Evolutionary conservation across 2,113 vertebrate species (phyloP).

Genomic region (Pimephales promelas): DNA sequence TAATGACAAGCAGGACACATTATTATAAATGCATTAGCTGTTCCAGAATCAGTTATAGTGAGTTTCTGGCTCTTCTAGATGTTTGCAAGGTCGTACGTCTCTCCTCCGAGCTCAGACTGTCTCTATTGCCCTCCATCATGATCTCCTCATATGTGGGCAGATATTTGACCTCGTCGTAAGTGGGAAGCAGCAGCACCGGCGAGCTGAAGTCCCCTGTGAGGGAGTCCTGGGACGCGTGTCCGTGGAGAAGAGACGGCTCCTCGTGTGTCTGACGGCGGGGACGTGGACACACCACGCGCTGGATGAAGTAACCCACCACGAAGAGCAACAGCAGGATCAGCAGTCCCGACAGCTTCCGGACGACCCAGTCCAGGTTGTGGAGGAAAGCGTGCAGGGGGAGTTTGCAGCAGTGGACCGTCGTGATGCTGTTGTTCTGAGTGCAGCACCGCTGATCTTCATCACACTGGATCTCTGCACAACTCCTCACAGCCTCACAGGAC

Average conservation of each 20-base stretch:
- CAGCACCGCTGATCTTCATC: slow-evolving; percentile 84
- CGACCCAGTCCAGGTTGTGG: slow-evolving; percentile 87
- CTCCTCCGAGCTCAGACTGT: slow-evolving; percentile 49
- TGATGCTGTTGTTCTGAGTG: slow-evolving; percentile 75
- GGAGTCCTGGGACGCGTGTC: slow-evolving; percentile 84
- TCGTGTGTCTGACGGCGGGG: slow-evolving; percentile 76
- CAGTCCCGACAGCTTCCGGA: slow-evolving; percentile 88
- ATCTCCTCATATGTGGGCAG: slow-evolving; percentile 93
- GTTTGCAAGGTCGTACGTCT: slow-evolving; percentile 59
- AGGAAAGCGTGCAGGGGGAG: slow-evolving; percentile 83
- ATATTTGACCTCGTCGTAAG: slow-evolving; percentile 92
- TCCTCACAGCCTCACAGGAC: slow-evolving; percentile 70
- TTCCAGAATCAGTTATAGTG: slow-evolving; percentile 67
- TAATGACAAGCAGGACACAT: not conserved
- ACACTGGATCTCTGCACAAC: slow-evolving; percentile 83
- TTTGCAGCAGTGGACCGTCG: slow-evolving; percentile 80
- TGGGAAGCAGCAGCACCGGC: slow-evolving; percentile 80
- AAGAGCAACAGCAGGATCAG: slow-evolving; percentile 88
- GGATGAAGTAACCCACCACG: slow-evolving; percentile 91
- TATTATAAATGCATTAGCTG: slow-evolving; percentile 40
- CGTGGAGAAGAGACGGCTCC: slow-evolving; percentile 77
- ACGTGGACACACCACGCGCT: slow-evolving; percentile 88
- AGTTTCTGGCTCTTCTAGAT: slow-evolving; percentile 71
- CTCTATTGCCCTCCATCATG: slow-evolving; percentile 79
- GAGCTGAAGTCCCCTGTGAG: slow-evolving; percentile 74